A percentile compares a stretch with the other conserved stretches of the same genome.
phyloP scores from a whole-genome alignment of 2,888 invertebrate species.

The Xanthia icteritia region DNA sequence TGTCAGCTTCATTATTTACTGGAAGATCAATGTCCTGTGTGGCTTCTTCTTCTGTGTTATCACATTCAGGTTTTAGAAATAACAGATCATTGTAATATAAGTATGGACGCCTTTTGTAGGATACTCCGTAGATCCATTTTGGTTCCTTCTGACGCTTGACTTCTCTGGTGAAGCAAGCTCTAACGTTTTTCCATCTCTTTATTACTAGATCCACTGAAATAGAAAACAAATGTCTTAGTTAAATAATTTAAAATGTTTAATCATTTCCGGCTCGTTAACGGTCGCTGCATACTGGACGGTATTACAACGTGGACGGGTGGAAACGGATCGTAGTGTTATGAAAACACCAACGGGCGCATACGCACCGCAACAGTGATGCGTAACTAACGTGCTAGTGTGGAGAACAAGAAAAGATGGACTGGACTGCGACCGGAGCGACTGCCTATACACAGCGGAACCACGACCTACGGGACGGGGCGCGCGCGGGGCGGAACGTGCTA shows the following conservation, averaged over 20 bases:
- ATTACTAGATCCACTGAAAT: slow-evolving; percentile 22
- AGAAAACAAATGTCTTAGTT: neutral
- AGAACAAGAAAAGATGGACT: too few relatives aligned
- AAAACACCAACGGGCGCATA: too few relatives aligned
- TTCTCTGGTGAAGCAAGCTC: slow-evolving; percentile 44
- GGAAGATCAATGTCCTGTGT: slow-evolving; percentile 27
- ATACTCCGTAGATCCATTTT: slow-evolving; percentile 36
- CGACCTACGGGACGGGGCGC: too few relatives aligned
- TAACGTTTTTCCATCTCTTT: slow-evolving; percentile 43
- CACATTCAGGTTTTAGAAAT: slow-evolving; percentile 27
- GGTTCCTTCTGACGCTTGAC: slow-evolving; percentile 44
- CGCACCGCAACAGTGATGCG: too few relatives aligned
- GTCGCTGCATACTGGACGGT: too few relatives aligned
- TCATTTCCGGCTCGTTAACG: too few relatives aligned
- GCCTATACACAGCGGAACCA: too few relatives aligned
- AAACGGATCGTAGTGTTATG: too few relatives aligned
- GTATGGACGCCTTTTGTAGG: slow-evolving; percentile 46
- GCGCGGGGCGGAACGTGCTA: too few relatives aligned
- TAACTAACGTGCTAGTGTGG: too few relatives aligned
- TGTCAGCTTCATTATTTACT: neutral
- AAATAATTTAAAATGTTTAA: neutral
- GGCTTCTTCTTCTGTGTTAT: neutral
- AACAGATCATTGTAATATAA: slow-evolving; percentile 26
- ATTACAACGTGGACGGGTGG: too few relatives aligned
- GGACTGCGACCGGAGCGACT: too few relatives aligned